Conservation (phyloP, 2,888 invertebrate genomes). For the Hypomecis atomaria region DNA sequence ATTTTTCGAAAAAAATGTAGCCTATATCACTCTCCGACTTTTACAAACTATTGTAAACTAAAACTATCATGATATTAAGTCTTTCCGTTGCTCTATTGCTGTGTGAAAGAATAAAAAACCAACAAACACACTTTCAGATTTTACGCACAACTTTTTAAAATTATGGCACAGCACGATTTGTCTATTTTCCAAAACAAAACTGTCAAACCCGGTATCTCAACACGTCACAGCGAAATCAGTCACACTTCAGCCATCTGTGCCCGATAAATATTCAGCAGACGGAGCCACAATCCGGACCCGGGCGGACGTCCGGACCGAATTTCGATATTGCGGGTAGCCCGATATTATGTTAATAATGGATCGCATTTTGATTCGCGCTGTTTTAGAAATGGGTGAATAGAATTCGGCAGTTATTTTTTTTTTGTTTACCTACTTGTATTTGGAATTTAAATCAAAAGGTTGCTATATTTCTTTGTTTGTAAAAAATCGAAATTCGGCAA, state of each 20-base stretch:
- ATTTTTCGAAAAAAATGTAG: too few relatives aligned
- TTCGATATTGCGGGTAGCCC: conserved; percentile 49
- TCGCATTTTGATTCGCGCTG: conserved; percentile 30
- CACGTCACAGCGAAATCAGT: conserved; percentile 41
- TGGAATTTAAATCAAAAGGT: too few relatives aligned
- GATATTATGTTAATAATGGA: conserved; percentile 40
- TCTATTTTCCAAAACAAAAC: neutral
- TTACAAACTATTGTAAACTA: too few relatives aligned
- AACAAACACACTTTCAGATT: too few relatives aligned
- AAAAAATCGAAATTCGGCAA: too few relatives aligned
- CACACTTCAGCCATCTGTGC: conserved; percentile 46
- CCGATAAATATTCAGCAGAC: conserved; percentile 64
- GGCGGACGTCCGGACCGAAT: conserved; percentile 48
- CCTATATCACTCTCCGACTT: too few relatives aligned
- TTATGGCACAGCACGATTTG: neutral
- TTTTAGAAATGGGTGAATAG: conserved; percentile 11
- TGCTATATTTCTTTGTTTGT: too few relatives aligned
- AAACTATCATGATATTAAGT: too few relatives aligned
- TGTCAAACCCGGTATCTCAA: neutral
- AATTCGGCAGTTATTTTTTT: neutral
- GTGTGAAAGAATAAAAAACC: too few relatives aligned
- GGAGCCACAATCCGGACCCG: conserved; percentile 36
- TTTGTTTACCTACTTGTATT: neutral
- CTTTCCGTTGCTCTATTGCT: too few relatives aligned
- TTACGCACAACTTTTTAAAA: neutral